Percentiles rank a stretch among this genome's conserved stretches.
Conservation (phyloP, 1,140 invertebrate genomes). For the Drosophila ficusphila region DNA sequence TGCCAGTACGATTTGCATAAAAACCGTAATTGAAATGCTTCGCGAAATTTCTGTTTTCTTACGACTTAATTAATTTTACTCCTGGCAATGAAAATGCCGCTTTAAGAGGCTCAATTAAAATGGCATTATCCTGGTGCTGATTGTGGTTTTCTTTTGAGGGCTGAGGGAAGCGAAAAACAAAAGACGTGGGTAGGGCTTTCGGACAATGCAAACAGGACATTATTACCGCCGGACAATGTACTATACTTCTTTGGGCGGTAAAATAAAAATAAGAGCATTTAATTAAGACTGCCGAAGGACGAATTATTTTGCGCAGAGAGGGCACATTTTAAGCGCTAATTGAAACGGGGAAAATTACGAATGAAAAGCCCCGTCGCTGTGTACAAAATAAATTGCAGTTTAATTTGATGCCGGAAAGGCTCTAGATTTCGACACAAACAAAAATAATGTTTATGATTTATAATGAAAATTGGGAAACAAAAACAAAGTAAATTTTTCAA, state of each 20-base stretch:
- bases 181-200: neutral
- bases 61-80: slow-evolving; percentile 61
- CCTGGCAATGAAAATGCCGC: slow-evolving; percentile 24
- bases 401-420: slow-evolving; percentile 21
- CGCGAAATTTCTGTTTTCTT: slow-evolving; percentile 42
- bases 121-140: slow-evolving; percentile 51
- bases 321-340: slow-evolving; percentile 19
- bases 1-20: slow-evolving; percentile 5
- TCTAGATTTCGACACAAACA: neutral
- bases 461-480: too few relatives aligned
- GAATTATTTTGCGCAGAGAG: slow-evolving; percentile 1
- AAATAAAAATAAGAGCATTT: slow-evolving; percentile 43
- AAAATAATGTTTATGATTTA: neutral
- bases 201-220: slow-evolving; percentile 46
- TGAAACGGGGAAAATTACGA: slow-evolving; percentile 13
- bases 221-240: slow-evolving; percentile 30
- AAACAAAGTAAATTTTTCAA: too few relatives aligned
- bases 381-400: slow-evolving; percentile 32
- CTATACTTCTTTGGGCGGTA: slow-evolving; percentile 38
- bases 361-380: neutral
- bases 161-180: neutral
- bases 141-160: slow-evolving; percentile 10
- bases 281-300: slow-evolving; percentile 38
- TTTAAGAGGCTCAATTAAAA: slow-evolving; percentile 67
- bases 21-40: slow-evolving; percentile 25